These are phyloP conservation scores for Lepidocolaptes lacrymiger DNA, from an alignment of 2,797 vertebrate genomes.

Conservation along the genomic window DNA sequence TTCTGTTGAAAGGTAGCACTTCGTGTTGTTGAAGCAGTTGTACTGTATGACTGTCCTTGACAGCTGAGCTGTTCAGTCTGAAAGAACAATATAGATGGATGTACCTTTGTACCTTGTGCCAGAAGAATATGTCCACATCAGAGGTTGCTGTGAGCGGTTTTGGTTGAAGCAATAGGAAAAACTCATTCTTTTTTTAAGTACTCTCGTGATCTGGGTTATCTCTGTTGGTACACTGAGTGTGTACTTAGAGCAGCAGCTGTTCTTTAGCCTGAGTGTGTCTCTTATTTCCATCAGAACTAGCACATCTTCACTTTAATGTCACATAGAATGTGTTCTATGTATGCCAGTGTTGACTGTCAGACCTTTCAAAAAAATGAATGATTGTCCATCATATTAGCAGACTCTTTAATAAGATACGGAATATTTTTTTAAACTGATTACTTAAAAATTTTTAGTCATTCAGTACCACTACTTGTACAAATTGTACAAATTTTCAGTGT, in stretches of 20 bases:
- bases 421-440: not conserved
- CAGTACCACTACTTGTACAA: not conserved
- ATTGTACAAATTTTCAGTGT: not conserved
- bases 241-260: not conserved
- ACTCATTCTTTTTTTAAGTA: not conserved
- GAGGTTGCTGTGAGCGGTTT: not conserved
- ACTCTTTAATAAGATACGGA: not conserved
- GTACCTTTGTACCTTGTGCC: not conserved
- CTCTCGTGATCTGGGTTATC: not conserved
- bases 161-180: not conserved
- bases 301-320: not conserved
- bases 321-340: not conserved
- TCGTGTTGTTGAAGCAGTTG: not conserved
- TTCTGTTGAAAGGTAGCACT: not conserved
- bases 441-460: not conserved
- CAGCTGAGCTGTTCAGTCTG: not conserved
- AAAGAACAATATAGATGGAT: not conserved
- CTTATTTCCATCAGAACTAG: not conserved
- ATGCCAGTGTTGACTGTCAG: not conserved
- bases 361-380: not conserved
- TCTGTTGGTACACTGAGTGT: not conserved
- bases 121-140: not conserved
- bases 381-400: not conserved
- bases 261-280: not conserved
- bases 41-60: not conserved